A percentile compares a stretch with the other conserved stretches of the same genome.
These are phyloP conservation scores for Cataglyphis hispanica DNA, from an alignment of 1,140 invertebrate species.

Conservation along the genomic window DNA sequence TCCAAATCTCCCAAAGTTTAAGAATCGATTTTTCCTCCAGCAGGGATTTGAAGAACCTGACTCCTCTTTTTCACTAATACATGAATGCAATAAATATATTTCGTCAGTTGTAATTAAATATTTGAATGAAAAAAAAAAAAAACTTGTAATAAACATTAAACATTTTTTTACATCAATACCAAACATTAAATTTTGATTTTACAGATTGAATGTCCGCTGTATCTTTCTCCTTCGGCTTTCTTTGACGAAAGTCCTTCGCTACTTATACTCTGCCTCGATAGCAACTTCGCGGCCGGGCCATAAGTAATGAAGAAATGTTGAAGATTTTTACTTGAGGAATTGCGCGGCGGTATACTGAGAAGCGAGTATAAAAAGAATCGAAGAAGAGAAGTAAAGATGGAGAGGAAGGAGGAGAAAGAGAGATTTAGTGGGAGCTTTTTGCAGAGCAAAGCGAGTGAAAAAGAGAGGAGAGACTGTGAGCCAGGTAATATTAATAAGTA, in stretches of 20 bases:
- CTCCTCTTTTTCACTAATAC: too few relatives aligned
- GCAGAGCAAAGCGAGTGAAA: conserved; percentile 67
- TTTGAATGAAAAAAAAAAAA: background rate
- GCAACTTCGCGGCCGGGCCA: conserved; percentile 50
- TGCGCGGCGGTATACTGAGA: conserved; percentile 63
- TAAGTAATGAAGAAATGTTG: conserved; percentile 72
- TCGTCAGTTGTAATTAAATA: background rate
- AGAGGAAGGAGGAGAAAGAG: conserved; percentile 1
- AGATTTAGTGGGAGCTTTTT: too few relatives aligned
- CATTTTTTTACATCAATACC: background rate
- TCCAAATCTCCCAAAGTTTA: background rate
- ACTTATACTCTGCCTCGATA: conserved; percentile 12
- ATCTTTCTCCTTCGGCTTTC: conserved; percentile 10
- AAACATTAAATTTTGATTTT: conserved; percentile 47
- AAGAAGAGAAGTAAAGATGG: conserved; percentile 70
- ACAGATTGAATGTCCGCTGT: conserved; percentile 7
- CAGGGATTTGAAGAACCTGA: background rate
- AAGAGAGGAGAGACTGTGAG: conserved; percentile 35
- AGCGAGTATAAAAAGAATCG: conserved; percentile 64
- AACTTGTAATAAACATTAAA: background rate
- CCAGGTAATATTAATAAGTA: conserved; percentile 83
- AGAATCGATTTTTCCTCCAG: background rate
- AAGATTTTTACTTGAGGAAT: conserved; percentile 70
- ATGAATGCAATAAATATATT: background rate
- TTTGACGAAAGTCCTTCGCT: conserved; percentile 46